Base-by-base conservation (phyloP, 37 sponge, comb jelly and placozoan species). In the Halisarca cf. caerulea region DNA sequence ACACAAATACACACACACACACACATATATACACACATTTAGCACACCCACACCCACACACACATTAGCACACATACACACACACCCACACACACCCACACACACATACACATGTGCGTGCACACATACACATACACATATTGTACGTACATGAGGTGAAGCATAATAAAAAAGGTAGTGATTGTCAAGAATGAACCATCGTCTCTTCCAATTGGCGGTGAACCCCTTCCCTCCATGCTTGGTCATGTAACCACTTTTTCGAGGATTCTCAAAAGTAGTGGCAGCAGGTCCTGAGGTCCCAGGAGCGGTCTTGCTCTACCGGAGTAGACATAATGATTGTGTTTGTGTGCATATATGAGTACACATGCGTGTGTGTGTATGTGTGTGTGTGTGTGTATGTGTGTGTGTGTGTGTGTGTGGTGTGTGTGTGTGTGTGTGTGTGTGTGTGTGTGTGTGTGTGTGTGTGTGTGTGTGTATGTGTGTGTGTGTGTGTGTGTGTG, bases 81-180 rank as follows among this genome's bases (percentile, higher is more conserved):
- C 64, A 62, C 64, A 62, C 64, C 6, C 64, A 62, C 64, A 62
- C 64, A 62, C 64, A 62, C 25, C 4, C 64, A 62, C 30, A 62
- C 18, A 20, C 57, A 55, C 17, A 55, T 17, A 55, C 17, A 11
- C 57, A 55, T 11, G 17, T 17, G 17, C 17, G 17, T 55, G 11
- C 17, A 17, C 57, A 17, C 11, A 20, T 20, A 55, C 17, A 55
- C 17, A 17, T 55, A 55, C 15, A 28, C 15, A 62, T 62, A n/a
- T 15, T 14, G 30, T 15, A 83, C 91, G 85, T 24, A 94, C 95
- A 69, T 86, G 86, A 23, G 82, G 85, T 14, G 64, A 45, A 59
- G 91, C 86, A 82, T 91, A 94, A 71, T 94, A 94, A 90, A 94
- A 94, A 11, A 94, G 73, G 66, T 94, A 94, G 79, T 86, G 85